Conservation (phyloP, 1,140 invertebrate genomes). For the Lasaia peninsularis region DNA sequence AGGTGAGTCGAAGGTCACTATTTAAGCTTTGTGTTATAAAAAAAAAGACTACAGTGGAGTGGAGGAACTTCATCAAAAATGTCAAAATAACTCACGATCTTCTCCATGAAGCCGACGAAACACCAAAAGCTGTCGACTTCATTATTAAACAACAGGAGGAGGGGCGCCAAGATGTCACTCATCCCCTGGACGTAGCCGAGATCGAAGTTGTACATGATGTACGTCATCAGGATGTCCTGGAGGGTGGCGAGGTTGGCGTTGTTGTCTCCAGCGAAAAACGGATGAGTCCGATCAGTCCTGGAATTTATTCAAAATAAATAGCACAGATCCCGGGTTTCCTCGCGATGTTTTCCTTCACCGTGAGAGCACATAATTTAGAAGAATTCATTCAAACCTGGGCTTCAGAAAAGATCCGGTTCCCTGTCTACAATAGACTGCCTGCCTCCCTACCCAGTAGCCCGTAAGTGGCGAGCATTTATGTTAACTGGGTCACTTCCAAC, state of each 20-base stretch:
- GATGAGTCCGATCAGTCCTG: constrained; percentile 93
- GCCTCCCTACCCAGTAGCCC: too few relatives aligned
- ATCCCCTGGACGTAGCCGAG: constrained; percentile 97
- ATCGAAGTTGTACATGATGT: constrained; percentile 99
- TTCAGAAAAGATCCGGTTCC: too few relatives aligned
- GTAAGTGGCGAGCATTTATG: too few relatives aligned
- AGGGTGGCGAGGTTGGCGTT: constrained; percentile 92
- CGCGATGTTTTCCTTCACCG: background rate
- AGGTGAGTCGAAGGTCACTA: too few relatives aligned
- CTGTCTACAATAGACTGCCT: too few relatives aligned
- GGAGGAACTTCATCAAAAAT: too few relatives aligned
- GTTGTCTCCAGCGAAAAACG: constrained; percentile 94
- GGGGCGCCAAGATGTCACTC: constrained; percentile 97
- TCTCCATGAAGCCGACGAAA: constrained; percentile 99
- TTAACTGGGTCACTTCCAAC: too few relatives aligned
- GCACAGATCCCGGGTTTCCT: too few relatives aligned
- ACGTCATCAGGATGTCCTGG: constrained; percentile 97
- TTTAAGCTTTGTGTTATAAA: too few relatives aligned
- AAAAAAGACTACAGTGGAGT: too few relatives aligned
- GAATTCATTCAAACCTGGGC: too few relatives aligned
- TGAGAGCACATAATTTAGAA: background rate
- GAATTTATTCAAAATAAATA: too few relatives aligned
- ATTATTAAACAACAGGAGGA: constrained; percentile 92
- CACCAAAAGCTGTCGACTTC: constrained; percentile 99
- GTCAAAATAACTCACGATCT: constrained; percentile 83